Evolutionary conservation across 2,797 vertebrate species (phyloP).

Genomic region (Thaleichthys pacificus): DNA sequence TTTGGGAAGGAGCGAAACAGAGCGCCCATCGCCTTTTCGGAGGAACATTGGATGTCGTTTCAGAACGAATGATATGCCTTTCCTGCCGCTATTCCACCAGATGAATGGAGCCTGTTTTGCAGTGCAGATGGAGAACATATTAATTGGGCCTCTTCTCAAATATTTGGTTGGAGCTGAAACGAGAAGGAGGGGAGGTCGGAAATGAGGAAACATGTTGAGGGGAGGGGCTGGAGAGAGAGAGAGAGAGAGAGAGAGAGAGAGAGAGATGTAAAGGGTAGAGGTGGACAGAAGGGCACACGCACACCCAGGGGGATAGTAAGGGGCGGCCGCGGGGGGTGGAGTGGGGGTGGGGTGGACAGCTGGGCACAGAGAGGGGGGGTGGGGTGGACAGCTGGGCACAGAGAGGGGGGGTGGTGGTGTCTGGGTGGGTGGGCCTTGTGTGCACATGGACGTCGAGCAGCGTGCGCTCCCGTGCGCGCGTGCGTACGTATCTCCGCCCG

Average conservation of each 20-base stretch:
- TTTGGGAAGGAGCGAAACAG: background rate
- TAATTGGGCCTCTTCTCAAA: conserved; percentile 17
- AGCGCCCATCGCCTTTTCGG: background rate
- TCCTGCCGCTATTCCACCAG: background rate
- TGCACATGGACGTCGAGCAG: conserved; percentile 11
- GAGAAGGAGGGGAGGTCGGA: background rate
- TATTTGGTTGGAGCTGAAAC: conserved; percentile 28
- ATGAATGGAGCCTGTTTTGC: conserved; percentile 8
- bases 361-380: conserved; percentile 51
- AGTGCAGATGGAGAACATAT: conserved; percentile 25
- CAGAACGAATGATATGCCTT: background rate
- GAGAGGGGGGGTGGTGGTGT: conserved; percentile 48
- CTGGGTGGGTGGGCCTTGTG: conserved; percentile 11
- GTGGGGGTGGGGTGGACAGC: conserved; percentile 52
- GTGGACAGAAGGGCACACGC: conserved; percentile 51
- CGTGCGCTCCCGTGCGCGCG: conserved; percentile 21
- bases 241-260: too few species aligned
- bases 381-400: conserved; percentile 57
- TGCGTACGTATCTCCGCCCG: background rate
- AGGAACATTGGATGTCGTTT: background rate
- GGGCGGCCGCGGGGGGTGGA: conserved; percentile 52
- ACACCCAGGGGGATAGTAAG: conserved; percentile 50
- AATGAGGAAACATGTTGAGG: conserved; percentile 9
- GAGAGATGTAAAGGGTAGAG: conserved; percentile 36
- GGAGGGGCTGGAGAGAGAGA: conserved; percentile 23